Conservation (phyloP, 2,888 invertebrate genomes). For the Erebia epiphron region DNA sequence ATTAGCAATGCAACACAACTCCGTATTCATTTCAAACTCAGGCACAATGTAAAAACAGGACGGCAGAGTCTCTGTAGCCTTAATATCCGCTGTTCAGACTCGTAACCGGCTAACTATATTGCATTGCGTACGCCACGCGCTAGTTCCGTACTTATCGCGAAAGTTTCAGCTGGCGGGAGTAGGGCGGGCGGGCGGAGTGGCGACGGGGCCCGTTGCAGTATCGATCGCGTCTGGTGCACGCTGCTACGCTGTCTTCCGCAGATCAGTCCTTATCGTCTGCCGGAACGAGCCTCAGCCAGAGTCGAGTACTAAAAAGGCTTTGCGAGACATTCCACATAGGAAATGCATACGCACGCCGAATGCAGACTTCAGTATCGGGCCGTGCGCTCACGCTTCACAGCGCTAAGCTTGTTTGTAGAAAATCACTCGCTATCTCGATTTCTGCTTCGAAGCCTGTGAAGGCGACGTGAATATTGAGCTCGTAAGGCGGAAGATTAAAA, state of each 20-base stretch:
- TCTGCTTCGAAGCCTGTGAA: slow-evolving; percentile 36
- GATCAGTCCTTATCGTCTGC: slow-evolving; percentile 79
- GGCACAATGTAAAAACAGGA: slow-evolving; percentile 74
- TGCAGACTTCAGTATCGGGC: slow-evolving; percentile 51
- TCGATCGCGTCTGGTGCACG: slow-evolving; percentile 80
- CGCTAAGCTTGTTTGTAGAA: slow-evolving; percentile 66
- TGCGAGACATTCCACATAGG: slow-evolving; percentile 55
- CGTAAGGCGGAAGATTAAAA: slow-evolving; percentile 18
- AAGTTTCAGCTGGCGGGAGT: slow-evolving; percentile 70
- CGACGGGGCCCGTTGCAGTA: slow-evolving; percentile 66
- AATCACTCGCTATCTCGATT: slow-evolving; percentile 53
- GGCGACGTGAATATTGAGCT: slow-evolving; percentile 30
- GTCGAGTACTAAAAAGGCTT: slow-evolving; percentile 65
- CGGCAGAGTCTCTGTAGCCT: slow-evolving; percentile 71
- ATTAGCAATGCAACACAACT: slow-evolving; percentile 62
- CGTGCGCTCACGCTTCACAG: slow-evolving; percentile 60
- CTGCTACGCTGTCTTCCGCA: slow-evolving; percentile 80
- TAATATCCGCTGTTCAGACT: slow-evolving; percentile 81
- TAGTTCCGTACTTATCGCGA: slow-evolving; percentile 82
- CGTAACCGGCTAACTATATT: slow-evolving; percentile 82
- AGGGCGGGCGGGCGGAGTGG: slow-evolving; percentile 42
- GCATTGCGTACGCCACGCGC: slow-evolving; percentile 82
- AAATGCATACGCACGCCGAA: slow-evolving; percentile 58
- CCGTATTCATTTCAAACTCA: slow-evolving; percentile 70
- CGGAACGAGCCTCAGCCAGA: slow-evolving; percentile 65